Base-by-base conservation (phyloP, 2,797 vertebrate species). In the Astyanax mexicanus region DNA sequence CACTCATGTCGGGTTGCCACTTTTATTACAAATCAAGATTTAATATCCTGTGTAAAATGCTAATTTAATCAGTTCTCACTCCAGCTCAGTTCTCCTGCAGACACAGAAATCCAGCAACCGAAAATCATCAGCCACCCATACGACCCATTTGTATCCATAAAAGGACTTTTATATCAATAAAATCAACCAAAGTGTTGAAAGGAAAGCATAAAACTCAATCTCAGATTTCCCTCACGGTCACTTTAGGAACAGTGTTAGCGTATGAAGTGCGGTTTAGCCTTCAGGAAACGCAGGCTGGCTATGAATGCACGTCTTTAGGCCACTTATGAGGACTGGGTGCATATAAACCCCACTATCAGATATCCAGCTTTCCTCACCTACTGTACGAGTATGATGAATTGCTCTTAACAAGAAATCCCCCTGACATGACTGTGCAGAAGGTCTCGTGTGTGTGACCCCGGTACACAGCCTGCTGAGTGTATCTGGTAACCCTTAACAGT, bases 391-490 rank as follows among this genome's bases (percentile, higher is more conserved):
- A n/a, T 74, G 65, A 81, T 74, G 57, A 66, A 81, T 78, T 38
- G 47, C 71, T 32, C 55, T 61, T 45, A 51, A 71, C 17, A 47
- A 62, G 45, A 62, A 58, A 69, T 32, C 27, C 73, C 61, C 72
- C 38, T 44, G 52, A 75, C 49, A 66, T 71, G 29, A 72, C 45
- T 47, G 47, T 76, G 62, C 25, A 25, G 60, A 71, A 19, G 11
- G 60, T 62, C 64, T 44, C 69, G 45, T 58, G 72, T 80, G 76
- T 78, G 71, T 68, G 65, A 77, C 72, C 73, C 21, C 15, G 21
- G 29, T 65, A 12, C 4, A 60, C 37, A 29, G 72, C 37, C 70
- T 78, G 66, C 70, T 40, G 70, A 80, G 72, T 77, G 74, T 80
- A 83, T 81, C 57, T 74, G 23, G 74, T 47, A 27, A 25, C 12